A percentile compares a stretch with the other conserved stretches of the same genome.
Evolutionary conservation across 1,140 invertebrate species (phyloP).

Genomic region (Sitodiplosis mosellana): DNA sequence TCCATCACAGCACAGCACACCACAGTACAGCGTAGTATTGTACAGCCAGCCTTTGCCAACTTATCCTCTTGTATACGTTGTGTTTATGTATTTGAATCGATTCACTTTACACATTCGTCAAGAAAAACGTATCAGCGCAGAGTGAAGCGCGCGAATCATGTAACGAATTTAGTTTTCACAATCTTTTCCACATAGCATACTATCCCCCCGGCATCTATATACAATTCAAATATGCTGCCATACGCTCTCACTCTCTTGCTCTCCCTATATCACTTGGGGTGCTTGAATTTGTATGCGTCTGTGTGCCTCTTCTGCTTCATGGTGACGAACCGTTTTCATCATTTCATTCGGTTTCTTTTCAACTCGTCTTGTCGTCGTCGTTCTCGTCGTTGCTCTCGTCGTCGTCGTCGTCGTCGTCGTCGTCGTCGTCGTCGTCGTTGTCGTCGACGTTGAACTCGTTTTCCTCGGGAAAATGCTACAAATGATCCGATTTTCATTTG

Average conservation of each 20-base stretch:
- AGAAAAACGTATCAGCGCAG: no score
- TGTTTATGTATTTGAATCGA: no score
- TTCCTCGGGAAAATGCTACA: no score
- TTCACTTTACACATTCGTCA: no score
- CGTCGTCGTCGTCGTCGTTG: neutral
- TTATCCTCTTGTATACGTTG: no score
- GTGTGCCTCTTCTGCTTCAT: neutral
- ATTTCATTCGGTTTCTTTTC: neutral
- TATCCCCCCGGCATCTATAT: conserved; percentile 2
- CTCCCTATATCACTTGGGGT: conserved; percentile 2
- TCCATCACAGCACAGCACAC: no score
- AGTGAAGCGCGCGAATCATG: no score
- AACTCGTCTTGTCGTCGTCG: conserved; percentile 6
- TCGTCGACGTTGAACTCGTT: conserved; percentile 3
- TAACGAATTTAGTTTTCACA: neutral
- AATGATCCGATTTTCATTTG: no score
- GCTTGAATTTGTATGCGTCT: neutral
- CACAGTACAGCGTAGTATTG: no score
- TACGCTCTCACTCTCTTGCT: conserved; percentile 2
- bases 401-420: neutral
- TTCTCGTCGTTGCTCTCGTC: conserved; percentile 7
- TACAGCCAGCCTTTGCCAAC: no score
- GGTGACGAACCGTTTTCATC: neutral
- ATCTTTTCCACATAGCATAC: conserved; percentile 9
- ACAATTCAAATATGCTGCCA: conserved; percentile 3